These are phyloP conservation scores for Centropus bengalensis DNA, from an alignment of 2,113 vertebrate genomes.

Conservation along the genomic window DNA sequence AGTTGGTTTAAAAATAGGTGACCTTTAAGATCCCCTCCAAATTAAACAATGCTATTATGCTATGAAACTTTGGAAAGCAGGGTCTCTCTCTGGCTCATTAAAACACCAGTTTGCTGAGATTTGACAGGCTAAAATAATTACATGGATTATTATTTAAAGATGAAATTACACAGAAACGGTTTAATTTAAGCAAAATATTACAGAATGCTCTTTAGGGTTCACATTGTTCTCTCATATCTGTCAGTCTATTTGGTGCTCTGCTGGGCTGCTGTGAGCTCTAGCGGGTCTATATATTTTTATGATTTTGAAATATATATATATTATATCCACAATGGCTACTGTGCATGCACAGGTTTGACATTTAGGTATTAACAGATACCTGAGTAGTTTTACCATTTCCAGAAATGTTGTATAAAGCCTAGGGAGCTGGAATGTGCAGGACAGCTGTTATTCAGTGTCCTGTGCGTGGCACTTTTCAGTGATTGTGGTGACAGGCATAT, in stretches of 20 bases:
- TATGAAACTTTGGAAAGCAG: neutral
- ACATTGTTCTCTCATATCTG: neutral
- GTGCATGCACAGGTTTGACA: neutral
- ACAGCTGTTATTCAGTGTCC: neutral
- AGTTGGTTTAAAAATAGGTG: rapidly evolving
- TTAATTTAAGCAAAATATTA: neutral
- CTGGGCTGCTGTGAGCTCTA: neutral
- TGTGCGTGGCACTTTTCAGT: neutral
- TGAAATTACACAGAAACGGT: neutral
- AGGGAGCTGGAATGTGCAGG: neutral
- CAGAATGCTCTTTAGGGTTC: neutral
- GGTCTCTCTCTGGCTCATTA: neutral
- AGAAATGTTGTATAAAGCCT: neutral
- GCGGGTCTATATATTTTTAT: neutral
- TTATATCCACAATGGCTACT: neutral
- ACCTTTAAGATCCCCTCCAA: neutral
- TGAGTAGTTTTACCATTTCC: neutral
- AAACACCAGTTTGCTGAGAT: neutral
- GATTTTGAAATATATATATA: neutral
- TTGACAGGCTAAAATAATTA: neutral
- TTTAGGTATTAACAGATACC: neutral
- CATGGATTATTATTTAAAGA: neutral
- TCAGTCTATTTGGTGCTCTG: neutral
- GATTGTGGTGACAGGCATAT: neutral
- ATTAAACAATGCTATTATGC: neutral